Conservation (phyloP, 2,797 vertebrate species). For the Smutsia gigantea region DNA sequence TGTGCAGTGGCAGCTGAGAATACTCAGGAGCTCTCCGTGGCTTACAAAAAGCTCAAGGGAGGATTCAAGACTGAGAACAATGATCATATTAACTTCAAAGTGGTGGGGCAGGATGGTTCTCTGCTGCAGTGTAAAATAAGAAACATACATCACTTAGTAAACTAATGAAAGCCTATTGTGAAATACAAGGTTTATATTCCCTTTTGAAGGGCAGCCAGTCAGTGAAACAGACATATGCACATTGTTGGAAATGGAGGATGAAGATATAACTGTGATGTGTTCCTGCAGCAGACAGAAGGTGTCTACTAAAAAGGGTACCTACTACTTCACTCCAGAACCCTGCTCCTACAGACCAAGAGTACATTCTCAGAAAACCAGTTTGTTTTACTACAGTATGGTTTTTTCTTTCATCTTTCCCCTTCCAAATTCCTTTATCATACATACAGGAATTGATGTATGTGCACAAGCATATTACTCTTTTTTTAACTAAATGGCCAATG, state of each 20-base stretch:
- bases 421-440: neutral
- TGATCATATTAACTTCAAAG: neutral
- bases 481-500: neutral
- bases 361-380: neutral
- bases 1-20: neutral
- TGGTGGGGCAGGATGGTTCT: neutral
- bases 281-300: neutral
- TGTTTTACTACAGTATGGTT: neutral
- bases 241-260: neutral
- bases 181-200: neutral
- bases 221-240: neutral
- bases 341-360: neutral
- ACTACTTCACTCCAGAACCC: neutral
- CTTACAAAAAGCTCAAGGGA: neutral
- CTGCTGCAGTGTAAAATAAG: neutral
- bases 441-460: neutral
- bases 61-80: neutral
- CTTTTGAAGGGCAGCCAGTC: neutral
- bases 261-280: neutral
- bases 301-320: neutral
- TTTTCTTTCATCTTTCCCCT: neutral
- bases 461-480: neutral
- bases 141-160: neutral
- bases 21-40: neutral
- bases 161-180: neutral